Evolutionary conservation across 92 coral and sea anemone species (phyloP).

Genomic region (Anthopleura xanthogrammica): DNA sequence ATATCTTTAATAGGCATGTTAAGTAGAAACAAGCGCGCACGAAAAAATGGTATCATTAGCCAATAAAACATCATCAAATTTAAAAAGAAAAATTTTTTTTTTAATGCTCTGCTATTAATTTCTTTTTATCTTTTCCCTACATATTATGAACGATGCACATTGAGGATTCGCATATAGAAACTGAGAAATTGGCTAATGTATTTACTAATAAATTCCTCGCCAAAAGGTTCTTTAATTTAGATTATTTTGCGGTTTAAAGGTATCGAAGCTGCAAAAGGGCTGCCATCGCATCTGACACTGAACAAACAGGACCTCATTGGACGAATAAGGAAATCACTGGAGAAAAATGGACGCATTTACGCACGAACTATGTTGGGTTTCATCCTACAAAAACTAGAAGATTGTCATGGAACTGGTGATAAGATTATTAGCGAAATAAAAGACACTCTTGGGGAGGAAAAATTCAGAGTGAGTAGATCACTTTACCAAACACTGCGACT

Average conservation of each 20-base stretch:
- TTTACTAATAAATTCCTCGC: too few species aligned
- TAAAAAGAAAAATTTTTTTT: too few species aligned
- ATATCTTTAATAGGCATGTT: too few species aligned
- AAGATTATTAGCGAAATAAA: slow-evolving; percentile 1
- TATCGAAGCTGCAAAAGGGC: slow-evolving; percentile 14
- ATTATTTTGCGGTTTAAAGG: background rate
- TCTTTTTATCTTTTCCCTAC: too few species aligned
- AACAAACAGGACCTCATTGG: background rate
- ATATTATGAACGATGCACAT: too few species aligned
- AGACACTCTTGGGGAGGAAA: slow-evolving; percentile 16
- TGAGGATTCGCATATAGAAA: too few species aligned
- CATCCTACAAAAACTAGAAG: background rate
- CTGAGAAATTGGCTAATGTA: too few species aligned
- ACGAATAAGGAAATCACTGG: slow-evolving; percentile 6
- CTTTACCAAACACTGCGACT: background rate
- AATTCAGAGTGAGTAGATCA: slow-evolving; percentile 2
- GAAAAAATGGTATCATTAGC: too few species aligned
- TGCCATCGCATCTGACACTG: background rate
- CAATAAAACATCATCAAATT: too few species aligned
- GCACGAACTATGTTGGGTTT: background rate
- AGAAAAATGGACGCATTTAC: slow-evolving; percentile 1
- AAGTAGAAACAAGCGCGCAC: too few species aligned
- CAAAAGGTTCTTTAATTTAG: too few species aligned
- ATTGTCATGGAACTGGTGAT: slow-evolving; percentile 5
- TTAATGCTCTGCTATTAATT: too few species aligned